Percentiles rank a stretch among this genome's conserved stretches.
phyloP scores from a whole-genome alignment of 2,113 vertebrate genomes.

The Rhodinocichla rosea region DNA sequence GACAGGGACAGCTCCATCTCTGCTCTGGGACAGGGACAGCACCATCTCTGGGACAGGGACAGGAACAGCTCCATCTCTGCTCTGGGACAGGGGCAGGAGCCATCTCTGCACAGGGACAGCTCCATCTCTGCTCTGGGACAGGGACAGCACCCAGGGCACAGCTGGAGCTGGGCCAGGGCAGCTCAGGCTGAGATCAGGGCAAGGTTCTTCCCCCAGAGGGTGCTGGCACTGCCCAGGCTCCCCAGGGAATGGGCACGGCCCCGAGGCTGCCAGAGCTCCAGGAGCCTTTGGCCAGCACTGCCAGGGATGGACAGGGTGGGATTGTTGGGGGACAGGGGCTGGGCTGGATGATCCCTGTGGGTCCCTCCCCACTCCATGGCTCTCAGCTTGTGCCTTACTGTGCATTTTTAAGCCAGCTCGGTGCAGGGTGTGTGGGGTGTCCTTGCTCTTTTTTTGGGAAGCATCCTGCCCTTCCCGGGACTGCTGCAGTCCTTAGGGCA shows the following conservation, averaged over 20 bases:
- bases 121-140: background rate
- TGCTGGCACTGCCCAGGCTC: background rate
- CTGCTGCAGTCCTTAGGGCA: background rate
- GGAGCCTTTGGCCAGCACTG: background rate
- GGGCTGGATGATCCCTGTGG: rapidly evolving
- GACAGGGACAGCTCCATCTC: no score
- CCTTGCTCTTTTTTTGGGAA: background rate
- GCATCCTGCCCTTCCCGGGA: background rate
- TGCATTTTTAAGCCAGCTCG: background rate
- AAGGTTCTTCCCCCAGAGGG: background rate
- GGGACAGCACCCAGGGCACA: rapidly evolving
- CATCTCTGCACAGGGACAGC: background rate
- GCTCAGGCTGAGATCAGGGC: background rate
- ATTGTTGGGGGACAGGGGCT: rapidly evolving
- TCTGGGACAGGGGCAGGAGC: background rate
- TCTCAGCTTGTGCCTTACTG: rapidly evolving
- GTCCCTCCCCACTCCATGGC: background rate
- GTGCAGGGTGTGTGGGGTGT: background rate
- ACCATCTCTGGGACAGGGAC: no score
- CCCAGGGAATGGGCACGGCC: background rate
- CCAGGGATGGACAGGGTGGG: background rate
- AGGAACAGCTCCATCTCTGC: background rate
- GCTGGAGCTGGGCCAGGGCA: background rate
- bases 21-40: no score
- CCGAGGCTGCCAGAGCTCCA: background rate